Base-by-base conservation (phyloP, 2,113 vertebrate genomes). In the Chloropsis cyanopogon region DNA sequence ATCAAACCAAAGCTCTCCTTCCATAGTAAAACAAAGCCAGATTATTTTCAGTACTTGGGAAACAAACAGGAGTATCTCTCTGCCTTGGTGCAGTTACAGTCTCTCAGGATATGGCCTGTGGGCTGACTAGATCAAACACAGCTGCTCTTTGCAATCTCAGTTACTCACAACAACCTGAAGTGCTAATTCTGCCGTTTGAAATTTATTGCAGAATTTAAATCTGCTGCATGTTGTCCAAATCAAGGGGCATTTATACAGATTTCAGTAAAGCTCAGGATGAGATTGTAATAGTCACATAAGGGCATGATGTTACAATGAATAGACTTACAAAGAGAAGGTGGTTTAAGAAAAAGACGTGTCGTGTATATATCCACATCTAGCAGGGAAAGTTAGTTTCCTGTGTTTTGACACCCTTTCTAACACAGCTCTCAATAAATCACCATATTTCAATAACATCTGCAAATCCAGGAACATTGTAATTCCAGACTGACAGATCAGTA, bases 191-290 rank as follows among this genome's bases (percentile, higher is more conserved):
- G 70, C 59, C 41, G 39, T 93, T 90, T 86, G 54, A 85, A 95
- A 94, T 88, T 63, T 93, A 82, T 59, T 72, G 82, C 53, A 78
- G 90, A 93, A 93, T 90, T 95, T 60, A 78, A 88, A 93, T 79
- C 87, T 87, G 42, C 65, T 86, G 79, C 57, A 29, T 86, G 88
- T 82, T 91, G 53, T 85, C 89, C 37, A 72, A 95, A 92, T 87
- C 73, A 80, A 92, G 52, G 68, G 60, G 22, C 68, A 56, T 93
- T 92, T 84, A 59, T 81, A 52, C 20, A 90, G 75, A 86, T 75
- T 95, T 85, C n/a, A 63, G 52, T 59, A 79, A 92, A 87, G 57
- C 89, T 71, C 4, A 7, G 44, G 59, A 86, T 85, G 61, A 76
- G 71, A 83, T 39, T 3, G 9, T 33, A 68, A 76, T 73, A 68